Base-by-base conservation (phyloP, 2,888 invertebrate species). In the Odontocolon sp. region DNA sequence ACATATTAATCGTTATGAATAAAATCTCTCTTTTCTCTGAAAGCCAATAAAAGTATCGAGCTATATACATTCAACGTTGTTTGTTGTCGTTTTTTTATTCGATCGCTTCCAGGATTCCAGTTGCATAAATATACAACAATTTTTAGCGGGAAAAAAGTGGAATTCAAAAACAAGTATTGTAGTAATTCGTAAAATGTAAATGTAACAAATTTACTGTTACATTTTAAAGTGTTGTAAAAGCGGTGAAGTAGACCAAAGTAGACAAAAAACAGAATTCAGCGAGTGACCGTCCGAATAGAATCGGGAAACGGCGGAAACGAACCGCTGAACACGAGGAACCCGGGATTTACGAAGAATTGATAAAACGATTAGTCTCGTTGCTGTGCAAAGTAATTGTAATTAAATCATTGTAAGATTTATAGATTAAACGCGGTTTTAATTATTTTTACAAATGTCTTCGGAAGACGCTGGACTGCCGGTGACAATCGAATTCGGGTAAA, bases 401-500 rank as follows among this genome's bases (percentile, higher is more conserved):
- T 18, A 31, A 40, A 33, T 3, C 8, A 26, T 26, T 8, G 21
- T 21, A 4, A 31, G 3, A 28, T 42, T 42, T 23, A 2, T 28
- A 9, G n/a, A 42, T 61, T n/a, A 9, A 26, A 31, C 3, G 5
- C 1, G 26, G 26, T 33, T 67, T 47, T 1, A n/a, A 6, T 26
- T 31, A 9, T 14, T 38, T 6, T 45, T 16, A 70, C 40, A n/a
- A 16, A 87, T 87, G 87, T 56, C 81, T 18, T 38, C 76, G 4
- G 59, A 36, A 5, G 63, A 70, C 11, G 54, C 26, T 18, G 77
- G 16, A 70, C 50, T 84, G 0, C 73, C 82, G 1, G 31, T 88
- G 14, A 85, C 59, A 0, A 81, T 88, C n/a, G 86, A 88, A 76
- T 88, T 88, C 14, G 85, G 88, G 88, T 88, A 85, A 83, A 56